Base-by-base conservation (phyloP, 2,888 invertebrate genomes). In the Andrena fulva region DNA sequence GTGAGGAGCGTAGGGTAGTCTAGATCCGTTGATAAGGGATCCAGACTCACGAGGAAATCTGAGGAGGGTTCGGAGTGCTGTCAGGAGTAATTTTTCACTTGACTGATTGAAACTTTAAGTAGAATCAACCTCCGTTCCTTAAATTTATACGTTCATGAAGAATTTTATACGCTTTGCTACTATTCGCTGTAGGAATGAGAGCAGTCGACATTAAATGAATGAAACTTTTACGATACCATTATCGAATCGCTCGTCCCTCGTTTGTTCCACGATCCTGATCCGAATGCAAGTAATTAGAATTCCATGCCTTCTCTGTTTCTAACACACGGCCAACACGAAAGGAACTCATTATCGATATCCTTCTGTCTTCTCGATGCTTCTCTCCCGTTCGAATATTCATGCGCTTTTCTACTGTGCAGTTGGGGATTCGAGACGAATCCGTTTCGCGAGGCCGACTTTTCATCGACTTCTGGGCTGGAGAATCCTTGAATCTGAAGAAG, bases 401-500 rank as follows among this genome's bases (percentile, higher is more conserved):
- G 10, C 27, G 33, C 20, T 29, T 69, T 33, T 69, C 33, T 60
- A n/a, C 7, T 35, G 16, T 20, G 27, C 66, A 7, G 35, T 59
- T 20, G 12, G 35, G 24, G 10, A 6, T 16, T 27, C 27, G 33
- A 67, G 50, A 29, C 54, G 35, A 63, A 59, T 50, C 54, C 24
- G 54, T 33, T 63, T 52, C 66, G 31, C 62, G 16, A 10, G 54
- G 54, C 12, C n/a, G 42, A 29, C 54, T 70, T 33, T 31, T 27
- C 63, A 2, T 2, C 63, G 68, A 20, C 24, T 67, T 20, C 29
- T 31, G 27, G n/a, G 2, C 6, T 0, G 16, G 50, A 8, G 20
- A 35, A 78, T 68, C 76, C 33, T 16, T 12, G 68, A 77, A 68
- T 76, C 76, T 20, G 62, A 59, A 62, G 52, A 7, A 42, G 66